Conservation (phyloP, 2,113 vertebrate species). For the Cepphus grylle region DNA sequence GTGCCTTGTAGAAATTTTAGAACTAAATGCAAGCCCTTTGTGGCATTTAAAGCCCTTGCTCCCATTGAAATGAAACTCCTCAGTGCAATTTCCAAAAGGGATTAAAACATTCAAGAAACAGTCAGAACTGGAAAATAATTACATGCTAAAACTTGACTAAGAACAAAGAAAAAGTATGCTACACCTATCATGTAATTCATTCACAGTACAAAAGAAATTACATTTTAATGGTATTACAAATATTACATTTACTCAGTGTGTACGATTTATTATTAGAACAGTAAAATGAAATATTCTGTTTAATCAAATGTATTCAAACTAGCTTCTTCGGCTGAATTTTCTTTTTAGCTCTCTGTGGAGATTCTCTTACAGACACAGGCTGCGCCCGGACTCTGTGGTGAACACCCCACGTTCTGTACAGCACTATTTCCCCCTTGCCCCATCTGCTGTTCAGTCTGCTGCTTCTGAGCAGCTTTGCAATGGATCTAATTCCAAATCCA, state of each 20-base stretch:
- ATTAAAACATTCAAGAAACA: not conserved
- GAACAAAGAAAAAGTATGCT: slow-evolving; percentile 13
- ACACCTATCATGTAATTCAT: slow-evolving; percentile 41
- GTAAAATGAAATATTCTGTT: slow-evolving; percentile 62
- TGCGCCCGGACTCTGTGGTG: accelerated
- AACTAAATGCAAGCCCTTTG: not conserved
- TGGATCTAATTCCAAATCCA: too few relatives aligned
- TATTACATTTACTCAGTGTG: slow-evolving; percentile 53
- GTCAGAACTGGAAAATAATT: slow-evolving; percentile 47
- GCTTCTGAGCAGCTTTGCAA: not conserved
- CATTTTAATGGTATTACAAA: slow-evolving; percentile 62
- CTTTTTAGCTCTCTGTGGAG: not conserved
- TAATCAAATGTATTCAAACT: slow-evolving; percentile 39
- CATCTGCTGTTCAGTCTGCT: not conserved
- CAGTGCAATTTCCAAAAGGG: not conserved
- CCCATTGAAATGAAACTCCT: not conserved
- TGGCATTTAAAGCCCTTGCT: not conserved
- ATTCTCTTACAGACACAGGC: not conserved
- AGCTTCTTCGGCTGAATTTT: not conserved
- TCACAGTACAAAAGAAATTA: slow-evolving; percentile 61
- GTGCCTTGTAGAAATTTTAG: not conserved
- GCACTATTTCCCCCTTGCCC: not conserved
- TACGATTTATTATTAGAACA: slow-evolving; percentile 66
- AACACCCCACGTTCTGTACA: accelerated
- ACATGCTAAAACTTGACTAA: not conserved